Percentiles rank a stretch among this genome's conserved stretches.
Evolutionary conservation across 2,113 vertebrate species (phyloP).

Genomic region (Peromyscus leucopus): DNA sequence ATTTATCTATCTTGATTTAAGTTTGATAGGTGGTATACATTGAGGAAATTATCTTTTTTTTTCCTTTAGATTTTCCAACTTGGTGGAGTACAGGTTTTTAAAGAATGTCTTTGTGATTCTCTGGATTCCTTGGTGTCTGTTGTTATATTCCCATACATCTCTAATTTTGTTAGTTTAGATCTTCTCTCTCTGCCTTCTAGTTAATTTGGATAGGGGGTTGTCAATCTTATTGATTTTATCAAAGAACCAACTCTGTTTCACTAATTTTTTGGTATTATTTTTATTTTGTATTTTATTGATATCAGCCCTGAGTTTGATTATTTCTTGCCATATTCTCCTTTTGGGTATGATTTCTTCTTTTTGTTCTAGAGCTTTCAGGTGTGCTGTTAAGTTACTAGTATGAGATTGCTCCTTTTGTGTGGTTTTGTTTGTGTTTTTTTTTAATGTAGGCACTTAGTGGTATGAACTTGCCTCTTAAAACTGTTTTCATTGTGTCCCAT

Average conservation of each 20-base stretch:
- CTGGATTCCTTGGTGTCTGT: neutral
- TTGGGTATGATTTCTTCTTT: neutral
- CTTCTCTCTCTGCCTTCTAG: neutral
- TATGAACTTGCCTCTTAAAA: neutral
- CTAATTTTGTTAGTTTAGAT: neutral
- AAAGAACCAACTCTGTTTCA: neutral
- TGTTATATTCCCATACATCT: neutral
- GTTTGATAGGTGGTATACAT: neutral
- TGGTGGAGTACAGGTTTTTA: neutral
- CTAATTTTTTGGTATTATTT: neutral
- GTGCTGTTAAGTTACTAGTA: neutral
- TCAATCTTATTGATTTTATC: neutral
- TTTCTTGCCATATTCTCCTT: neutral
- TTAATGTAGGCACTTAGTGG: neutral
- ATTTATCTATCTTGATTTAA: neutral
- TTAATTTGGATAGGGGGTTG: neutral
- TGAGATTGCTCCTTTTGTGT: neutral
- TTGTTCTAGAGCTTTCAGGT: neutral
- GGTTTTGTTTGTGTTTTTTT: too few species aligned
- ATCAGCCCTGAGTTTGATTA: neutral
- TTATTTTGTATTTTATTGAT: neutral
- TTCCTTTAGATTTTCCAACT: neutral
- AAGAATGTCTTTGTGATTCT: neutral
- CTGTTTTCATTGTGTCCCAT: neutral
- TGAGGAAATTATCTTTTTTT: neutral